A percentile compares a stretch with the other conserved stretches of the same genome.
Evolutionary conservation across 2,797 vertebrate species (phyloP).

Genomic region (Myripristis murdjan): DNA sequence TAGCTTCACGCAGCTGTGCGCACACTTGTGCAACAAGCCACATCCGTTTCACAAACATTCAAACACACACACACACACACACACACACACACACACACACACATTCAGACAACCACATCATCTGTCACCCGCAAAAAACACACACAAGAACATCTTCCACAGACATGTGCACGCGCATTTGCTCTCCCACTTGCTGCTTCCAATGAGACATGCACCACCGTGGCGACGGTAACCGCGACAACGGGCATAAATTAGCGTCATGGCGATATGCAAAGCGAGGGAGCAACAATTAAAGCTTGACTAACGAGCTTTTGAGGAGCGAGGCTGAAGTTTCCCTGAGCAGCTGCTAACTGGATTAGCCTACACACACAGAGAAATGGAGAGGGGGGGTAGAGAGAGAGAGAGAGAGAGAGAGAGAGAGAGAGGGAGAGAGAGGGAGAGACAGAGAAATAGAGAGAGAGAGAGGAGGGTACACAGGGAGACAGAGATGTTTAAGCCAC

Average conservation of each 20-base stretch:
- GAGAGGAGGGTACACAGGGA: too few relatives aligned
- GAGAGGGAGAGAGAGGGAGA: constrained; percentile 13
- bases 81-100: constrained; percentile 33
- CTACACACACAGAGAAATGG: constrained; percentile 50
- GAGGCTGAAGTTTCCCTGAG: constrained; percentile 84
- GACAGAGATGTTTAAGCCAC: constrained; percentile 52
- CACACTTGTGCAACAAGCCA: constrained; percentile 57
- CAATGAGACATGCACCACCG: constrained; percentile 69
- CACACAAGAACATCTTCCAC: constrained; percentile 58
- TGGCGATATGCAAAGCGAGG: constrained; percentile 84
- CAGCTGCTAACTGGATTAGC: constrained; percentile 87
- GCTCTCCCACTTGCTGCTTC: constrained; percentile 69
- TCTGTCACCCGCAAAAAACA: constrained; percentile 55
- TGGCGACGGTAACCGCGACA: constrained; percentile 81
- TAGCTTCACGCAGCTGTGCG: constrained; percentile 53
- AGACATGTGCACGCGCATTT: constrained; percentile 36
- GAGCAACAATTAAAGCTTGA: constrained; percentile 88
- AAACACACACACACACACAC: constrained; percentile 18
- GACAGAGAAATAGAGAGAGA: not conserved
- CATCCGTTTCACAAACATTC: constrained; percentile 50
- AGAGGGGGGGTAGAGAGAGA: constrained; percentile 9
- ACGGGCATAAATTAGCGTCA: constrained; percentile 87
- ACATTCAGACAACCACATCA: constrained; percentile 20
- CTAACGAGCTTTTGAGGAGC: constrained; percentile 87
- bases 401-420: too few relatives aligned